Percentiles rank a stretch among this genome's conserved stretches.
Evolutionary conservation across 2,797 vertebrate genomes (phyloP).

Genomic region (Karalla daura): DNA sequence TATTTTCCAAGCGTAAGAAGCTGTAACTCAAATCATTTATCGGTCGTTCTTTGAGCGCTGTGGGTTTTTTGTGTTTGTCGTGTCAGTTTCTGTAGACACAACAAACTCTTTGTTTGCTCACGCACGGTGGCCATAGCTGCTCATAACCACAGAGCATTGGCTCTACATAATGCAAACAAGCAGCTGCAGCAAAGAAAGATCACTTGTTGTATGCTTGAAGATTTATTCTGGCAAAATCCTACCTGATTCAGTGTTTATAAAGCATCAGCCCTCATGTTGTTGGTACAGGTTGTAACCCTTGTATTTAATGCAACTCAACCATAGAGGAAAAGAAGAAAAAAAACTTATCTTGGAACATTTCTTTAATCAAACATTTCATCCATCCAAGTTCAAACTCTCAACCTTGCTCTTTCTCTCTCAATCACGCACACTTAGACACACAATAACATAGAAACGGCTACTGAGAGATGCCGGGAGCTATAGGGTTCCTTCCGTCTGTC

Average conservation of each 20-base stretch:
- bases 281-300: background rate
- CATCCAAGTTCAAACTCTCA: background rate
- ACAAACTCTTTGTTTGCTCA: background rate
- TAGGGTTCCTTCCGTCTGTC: conserved; percentile 34
- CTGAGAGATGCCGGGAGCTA: conserved; percentile 24
- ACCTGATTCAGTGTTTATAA: conserved; percentile 18
- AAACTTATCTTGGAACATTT: conserved; percentile 14
- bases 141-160: background rate
- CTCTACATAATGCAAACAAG: background rate
- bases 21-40: background rate
- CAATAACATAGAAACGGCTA: conserved; percentile 3
- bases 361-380: conserved; percentile 30
- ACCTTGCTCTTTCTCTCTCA: background rate
- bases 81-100: background rate
- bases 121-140: background rate
- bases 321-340: background rate
- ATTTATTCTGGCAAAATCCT: conserved; percentile 10
- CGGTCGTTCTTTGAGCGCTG: background rate
- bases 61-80: background rate
- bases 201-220: conserved; percentile 2
- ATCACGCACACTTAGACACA: conserved; percentile 9
- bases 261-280: background rate
- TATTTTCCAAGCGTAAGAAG: background rate
- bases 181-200: background rate
- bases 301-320: conserved; percentile 1